Evolutionary conservation across 2,888 invertebrate species (phyloP).

Genomic region (Synergus itoensis): DNA sequence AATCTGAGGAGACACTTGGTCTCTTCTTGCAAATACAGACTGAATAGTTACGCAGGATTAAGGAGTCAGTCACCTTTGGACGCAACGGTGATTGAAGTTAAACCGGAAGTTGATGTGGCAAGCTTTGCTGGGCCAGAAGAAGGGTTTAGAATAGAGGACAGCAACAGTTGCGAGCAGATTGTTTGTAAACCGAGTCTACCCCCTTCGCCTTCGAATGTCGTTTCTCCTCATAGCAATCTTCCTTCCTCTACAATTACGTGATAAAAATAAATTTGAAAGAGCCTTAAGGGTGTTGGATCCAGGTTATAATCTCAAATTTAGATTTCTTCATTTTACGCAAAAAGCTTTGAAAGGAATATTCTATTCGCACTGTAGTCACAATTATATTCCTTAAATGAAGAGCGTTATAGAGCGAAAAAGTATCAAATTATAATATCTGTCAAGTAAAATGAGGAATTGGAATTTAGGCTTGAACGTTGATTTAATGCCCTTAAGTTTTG

Average conservation of each 20-base stretch:
- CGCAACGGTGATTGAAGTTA: constrained; percentile 70
- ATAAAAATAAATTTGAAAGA: constrained; percentile 61
- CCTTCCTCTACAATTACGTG: constrained; percentile 73
- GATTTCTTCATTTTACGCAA: too few species aligned
- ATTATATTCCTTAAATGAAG: too few species aligned
- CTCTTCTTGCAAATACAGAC: constrained; percentile 76
- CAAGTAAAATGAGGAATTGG: too few species aligned
- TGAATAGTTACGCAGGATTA: constrained; percentile 65
- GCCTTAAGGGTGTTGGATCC: too few species aligned
- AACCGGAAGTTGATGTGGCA: constrained; percentile 70
- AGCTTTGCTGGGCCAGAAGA: constrained; percentile 60
- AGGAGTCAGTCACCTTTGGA: constrained; percentile 61
- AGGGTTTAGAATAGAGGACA: constrained; percentile 50
- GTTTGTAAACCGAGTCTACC: constrained; percentile 73
- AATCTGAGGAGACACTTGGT: constrained; percentile 81
- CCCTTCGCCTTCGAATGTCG: constrained; percentile 69
- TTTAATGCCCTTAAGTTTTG: too few species aligned
- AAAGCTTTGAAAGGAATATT: too few species aligned
- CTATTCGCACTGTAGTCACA: too few species aligned
- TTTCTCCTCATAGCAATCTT: constrained; percentile 70
- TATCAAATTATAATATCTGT: too few species aligned
- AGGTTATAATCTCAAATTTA: too few species aligned
- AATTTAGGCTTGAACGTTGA: too few species aligned
- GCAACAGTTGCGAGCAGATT: constrained; percentile 70
- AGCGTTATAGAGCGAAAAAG: too few species aligned